A percentile compares a stretch with the other conserved stretches of the same genome.
Conservation (phyloP, 2,888 invertebrate species). For the Neuroscelio doddi region DNA sequence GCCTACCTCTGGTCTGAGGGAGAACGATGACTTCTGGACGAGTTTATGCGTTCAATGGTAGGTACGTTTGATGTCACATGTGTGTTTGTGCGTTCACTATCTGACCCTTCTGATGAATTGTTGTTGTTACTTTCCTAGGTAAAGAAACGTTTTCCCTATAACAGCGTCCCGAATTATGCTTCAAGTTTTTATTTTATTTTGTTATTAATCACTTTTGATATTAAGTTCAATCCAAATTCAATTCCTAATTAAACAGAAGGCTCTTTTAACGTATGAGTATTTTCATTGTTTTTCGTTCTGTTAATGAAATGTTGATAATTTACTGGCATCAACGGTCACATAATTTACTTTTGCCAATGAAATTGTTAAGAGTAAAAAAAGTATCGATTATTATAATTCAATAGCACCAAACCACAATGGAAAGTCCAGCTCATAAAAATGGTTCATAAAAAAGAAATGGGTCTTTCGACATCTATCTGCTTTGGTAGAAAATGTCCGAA, state of each 20-base stretch:
- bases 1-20: constrained; percentile 69
- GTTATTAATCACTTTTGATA: too few species aligned
- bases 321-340: too few species aligned
- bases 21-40: constrained; percentile 56
- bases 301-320: too few species aligned
- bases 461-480: constrained; percentile 9
- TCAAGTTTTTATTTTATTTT: neutral
- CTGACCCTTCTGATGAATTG: constrained; percentile 66
- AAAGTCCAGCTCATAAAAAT: constrained; percentile 5
- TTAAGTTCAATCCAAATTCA: too few species aligned
- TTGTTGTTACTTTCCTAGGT: constrained; percentile 71
- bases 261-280: neutral
- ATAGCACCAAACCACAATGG: constrained; percentile 24
- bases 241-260: too few species aligned
- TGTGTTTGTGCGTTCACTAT: constrained; percentile 60
- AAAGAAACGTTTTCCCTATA: constrained; percentile 51
- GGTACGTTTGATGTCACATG: constrained; percentile 48
- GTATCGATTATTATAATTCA: constrained; percentile 33
- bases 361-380: too few species aligned
- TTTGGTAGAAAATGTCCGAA: constrained; percentile 4
- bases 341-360: too few species aligned
- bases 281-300: neutral
- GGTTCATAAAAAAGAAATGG: neutral
- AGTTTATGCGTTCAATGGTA: constrained; percentile 50
- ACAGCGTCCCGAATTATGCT: constrained; percentile 6